Conservation (phyloP, 1,140 invertebrate species). For the Leucophenga varia region DNA sequence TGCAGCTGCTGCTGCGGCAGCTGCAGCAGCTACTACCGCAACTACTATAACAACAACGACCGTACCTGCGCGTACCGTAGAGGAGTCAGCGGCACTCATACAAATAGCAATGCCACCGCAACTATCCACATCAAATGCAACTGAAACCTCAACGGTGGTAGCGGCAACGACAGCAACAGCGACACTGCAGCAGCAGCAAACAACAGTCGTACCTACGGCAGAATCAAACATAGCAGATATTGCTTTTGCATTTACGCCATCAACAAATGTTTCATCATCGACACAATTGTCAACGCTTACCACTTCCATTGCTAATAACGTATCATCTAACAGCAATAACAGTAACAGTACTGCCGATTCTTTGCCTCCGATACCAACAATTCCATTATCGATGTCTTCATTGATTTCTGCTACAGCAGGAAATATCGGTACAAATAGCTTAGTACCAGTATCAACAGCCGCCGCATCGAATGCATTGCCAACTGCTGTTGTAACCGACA, state of each 20-base stretch:
- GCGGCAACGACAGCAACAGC: neutral
- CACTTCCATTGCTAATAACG: too few species aligned
- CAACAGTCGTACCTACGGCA: neutral
- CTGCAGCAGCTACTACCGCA: neutral
- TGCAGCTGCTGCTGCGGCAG: constrained; percentile 1
- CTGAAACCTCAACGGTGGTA: neutral
- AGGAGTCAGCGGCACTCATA: neutral
- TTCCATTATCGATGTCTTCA: neutral
- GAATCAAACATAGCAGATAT: too few species aligned
- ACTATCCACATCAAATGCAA: neutral
- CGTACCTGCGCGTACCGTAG: neutral
- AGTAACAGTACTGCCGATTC: too few species aligned
- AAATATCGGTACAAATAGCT: too few species aligned
- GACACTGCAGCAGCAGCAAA: neutral
- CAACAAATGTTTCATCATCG: too few species aligned
- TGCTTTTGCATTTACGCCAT: too few species aligned
- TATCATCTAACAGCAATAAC: too few species aligned
- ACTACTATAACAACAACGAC: neutral
- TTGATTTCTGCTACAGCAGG: neutral
- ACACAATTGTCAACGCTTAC: too few species aligned
- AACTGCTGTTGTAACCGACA: constrained; percentile 29
- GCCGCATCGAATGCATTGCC: neutral
- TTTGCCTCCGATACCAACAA: neutral
- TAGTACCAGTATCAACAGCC: neutral
- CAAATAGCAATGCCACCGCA: neutral